Evolutionary conservation across 2,113 vertebrate species (phyloP), one percentile per base, ranked within the genome.

Genomic region (Maccullochella peelii): DNA sequence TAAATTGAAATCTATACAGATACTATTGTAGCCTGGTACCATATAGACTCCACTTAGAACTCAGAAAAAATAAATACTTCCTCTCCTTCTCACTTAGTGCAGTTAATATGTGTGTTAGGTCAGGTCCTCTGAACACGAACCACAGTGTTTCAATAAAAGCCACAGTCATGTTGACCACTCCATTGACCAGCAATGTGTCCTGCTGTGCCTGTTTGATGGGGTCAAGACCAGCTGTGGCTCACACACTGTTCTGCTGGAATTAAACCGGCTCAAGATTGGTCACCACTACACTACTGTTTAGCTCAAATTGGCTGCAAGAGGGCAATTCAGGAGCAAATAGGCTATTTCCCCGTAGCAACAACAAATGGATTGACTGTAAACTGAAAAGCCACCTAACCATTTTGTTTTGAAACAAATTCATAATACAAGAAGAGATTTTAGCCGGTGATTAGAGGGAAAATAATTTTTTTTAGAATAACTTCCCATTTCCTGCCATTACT

Each of bases 131-230:
- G 69, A 86, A 88, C 87, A 85, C 36, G 3, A 87, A 78, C 84
- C 77, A 7, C 83, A 86, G 80, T n/a, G 82, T 89, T 94, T 89
- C 85, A 90, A 83, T 83, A 86, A 90, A 84, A 88, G 90, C 88
- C 78, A 63, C 84, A 82, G 81, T 86, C 73, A 67, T 67, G 73
- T 83, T 91, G 93, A 92, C 88, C 91, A 89, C 82, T 89, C 47
- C 82, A 81, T 83, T 93, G 89, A 91, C 87, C 88, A 73, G 82
- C 15, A 8, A 54, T 82, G 77, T 79, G 69, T 89, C 91, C 85
- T 76, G 80, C 91, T 90, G 92, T 80, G 90, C 52, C 79, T 69
- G 76, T 86, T 86, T 93, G 91, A 94, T 94, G 91, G 84, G 93
- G 93, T 94, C 92, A 79, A 58, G 86, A 87, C 91, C 90, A 86